Percentiles rank a stretch among this genome's conserved stretches.
Conservation (phyloP, 1,140 invertebrate species). For the Pogonomyrmex barbatus region DNA sequence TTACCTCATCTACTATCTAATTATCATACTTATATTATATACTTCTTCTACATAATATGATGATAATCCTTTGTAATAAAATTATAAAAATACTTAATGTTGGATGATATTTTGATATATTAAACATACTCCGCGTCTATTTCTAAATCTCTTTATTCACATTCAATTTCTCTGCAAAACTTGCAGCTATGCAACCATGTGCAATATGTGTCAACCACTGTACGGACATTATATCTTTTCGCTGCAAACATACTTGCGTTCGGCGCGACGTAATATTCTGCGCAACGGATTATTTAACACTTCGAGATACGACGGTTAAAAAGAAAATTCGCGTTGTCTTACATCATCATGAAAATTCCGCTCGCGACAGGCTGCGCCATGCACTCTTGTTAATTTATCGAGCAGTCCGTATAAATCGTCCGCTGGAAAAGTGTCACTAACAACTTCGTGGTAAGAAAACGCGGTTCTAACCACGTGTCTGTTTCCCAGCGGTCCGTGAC, state of each 20-base stretch:
- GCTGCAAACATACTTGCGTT: conserved; percentile 5
- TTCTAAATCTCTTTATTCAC: not conserved
- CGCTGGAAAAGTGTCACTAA: conserved; percentile 64
- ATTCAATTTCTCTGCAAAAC: conserved; percentile 21
- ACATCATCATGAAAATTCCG: conserved; percentile 52
- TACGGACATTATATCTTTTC: conserved; percentile 31
- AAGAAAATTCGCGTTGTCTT: conserved; percentile 20
- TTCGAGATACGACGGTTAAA: conserved; percentile 9
- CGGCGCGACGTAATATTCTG: conserved; percentile 11
- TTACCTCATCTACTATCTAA: conserved; percentile 19
- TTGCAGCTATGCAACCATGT: conserved; percentile 18
- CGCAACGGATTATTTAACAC: conserved; percentile 48
- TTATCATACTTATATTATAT: conserved; percentile 45
- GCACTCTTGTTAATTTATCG: conserved; percentile 53
- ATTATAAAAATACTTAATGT: not conserved
- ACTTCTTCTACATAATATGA: not conserved
- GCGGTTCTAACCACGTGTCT: conserved; percentile 25
- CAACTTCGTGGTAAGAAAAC: conserved; percentile 20
- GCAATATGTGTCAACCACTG: conserved; percentile 3
- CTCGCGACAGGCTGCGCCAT: not conserved
- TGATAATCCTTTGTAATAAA: not conserved
- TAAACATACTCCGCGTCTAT: not conserved
- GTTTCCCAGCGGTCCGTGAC: conserved; percentile 74
- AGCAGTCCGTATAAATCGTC: conserved; percentile 64
- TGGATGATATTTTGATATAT: not conserved